Conservation (phyloP, 2,113 vertebrate species). For the Bufo bufo region DNA sequence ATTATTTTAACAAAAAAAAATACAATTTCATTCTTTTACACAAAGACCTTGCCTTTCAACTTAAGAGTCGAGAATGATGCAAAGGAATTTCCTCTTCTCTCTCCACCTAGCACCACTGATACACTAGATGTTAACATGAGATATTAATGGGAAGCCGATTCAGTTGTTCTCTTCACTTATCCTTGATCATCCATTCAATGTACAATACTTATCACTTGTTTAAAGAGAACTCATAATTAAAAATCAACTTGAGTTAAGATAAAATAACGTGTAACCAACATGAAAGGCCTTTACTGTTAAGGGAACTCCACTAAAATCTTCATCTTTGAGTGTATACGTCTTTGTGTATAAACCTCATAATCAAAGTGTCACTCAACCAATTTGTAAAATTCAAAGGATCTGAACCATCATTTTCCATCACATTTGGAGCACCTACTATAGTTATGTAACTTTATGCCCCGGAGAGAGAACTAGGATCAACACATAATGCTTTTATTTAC, state of each 20-base stretch:
- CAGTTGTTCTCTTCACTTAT: conserved; percentile 1
- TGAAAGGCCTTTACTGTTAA: not conserved
- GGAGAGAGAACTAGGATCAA: too few species aligned
- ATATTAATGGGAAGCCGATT: not conserved
- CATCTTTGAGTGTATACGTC: not conserved
- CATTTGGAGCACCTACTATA: not conserved
- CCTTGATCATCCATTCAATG: conserved; percentile 9
- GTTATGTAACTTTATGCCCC: too few species aligned
- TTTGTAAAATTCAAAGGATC: not conserved
- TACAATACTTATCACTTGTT: not conserved
- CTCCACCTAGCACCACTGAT: not conserved
- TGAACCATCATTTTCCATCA: not conserved
- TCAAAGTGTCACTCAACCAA: not conserved
- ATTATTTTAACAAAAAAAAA: conserved; percentile 6
- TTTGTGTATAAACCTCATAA: not conserved
- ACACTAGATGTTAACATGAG: conserved; percentile 8
- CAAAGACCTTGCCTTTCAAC: not conserved
- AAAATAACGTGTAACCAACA: not conserved
- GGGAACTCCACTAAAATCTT: not conserved
- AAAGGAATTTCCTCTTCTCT: not conserved
- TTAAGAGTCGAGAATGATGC: conserved; percentile 20
- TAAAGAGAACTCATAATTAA: not conserved
- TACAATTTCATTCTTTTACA: not conserved
- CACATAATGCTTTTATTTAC: too few species aligned
- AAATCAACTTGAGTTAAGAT: not conserved